phyloP scores from a whole-genome alignment of 35 echinoderm and acorn worm species.

The Acanthaster planci region DNA sequence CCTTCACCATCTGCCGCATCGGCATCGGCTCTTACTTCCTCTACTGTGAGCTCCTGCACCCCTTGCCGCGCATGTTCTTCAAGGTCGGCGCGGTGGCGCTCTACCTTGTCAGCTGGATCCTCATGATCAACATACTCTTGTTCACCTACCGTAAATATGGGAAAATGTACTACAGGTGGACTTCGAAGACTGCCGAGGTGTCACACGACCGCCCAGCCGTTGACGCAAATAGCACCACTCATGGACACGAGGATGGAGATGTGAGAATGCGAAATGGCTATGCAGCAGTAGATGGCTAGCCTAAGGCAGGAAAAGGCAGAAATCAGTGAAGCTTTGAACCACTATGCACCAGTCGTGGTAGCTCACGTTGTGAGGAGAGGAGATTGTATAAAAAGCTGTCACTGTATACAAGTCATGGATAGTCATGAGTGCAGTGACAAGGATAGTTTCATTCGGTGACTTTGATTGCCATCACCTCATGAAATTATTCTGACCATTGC shows the following conservation, averaged over 20 bases:
- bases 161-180: neutral
- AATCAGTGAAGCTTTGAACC: too few relatives aligned
- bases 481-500: too few relatives aligned
- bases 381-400: too few relatives aligned
- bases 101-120: conserved; percentile 76
- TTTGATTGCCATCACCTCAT: too few relatives aligned
- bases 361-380: too few relatives aligned
- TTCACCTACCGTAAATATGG: conserved; percentile 74
- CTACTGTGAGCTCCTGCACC: conserved; percentile 69
- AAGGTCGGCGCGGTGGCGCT: conserved; percentile 68
- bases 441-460: too few relatives aligned
- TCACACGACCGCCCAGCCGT: neutral
- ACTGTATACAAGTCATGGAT: too few relatives aligned
- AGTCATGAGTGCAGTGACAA: too few relatives aligned
- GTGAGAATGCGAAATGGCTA: neutral
- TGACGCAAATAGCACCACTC: neutral
- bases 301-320: too few relatives aligned
- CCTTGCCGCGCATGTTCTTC: conserved; percentile 56
- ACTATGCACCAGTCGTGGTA: too few relatives aligned
- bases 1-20: conserved; percentile 72
- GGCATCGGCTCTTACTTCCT: conserved; percentile 73
- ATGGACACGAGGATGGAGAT: neutral
- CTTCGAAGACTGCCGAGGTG: neutral
- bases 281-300: neutral
- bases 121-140: conserved; percentile 56